Base-by-base conservation (phyloP, 2,797 vertebrate species). In the Parotocinclus haroldoi region DNA sequence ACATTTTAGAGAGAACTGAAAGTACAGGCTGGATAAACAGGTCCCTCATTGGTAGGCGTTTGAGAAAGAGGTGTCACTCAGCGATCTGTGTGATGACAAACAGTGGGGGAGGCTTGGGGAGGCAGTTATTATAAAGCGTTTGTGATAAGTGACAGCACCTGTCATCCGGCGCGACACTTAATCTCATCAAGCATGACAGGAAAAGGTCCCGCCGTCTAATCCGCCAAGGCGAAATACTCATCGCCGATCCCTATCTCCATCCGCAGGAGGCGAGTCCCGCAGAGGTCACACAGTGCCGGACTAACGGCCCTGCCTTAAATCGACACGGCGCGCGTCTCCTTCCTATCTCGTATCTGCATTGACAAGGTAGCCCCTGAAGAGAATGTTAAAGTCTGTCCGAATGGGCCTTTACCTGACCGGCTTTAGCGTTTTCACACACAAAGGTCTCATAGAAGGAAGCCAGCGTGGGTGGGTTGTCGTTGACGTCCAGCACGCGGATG, bases 381-480 rank as follows among this genome's bases (percentile, higher is more conserved):
- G 27, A 27, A 27, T 27, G 27, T 27, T 27, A 2, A 58, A 38
- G 3, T 46, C 52, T 66, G 45, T 58, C 45, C 48, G 49, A 52
- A 52, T 12, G 2, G n/a, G 53, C 55, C 39, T 73, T 75, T 88
- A 98, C 96, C 95, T 97, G 95, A 19, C 93, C 92, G 27, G 89
- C 87, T 81, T 93, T 96, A 54, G 92, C 92, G 57, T 91, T 95
- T 88, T 98, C 96, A 72, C 96, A 98, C 80, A 98, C 95, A 40
- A 91, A 95, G 7, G 94, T 95, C 81, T 97, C 95, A 0, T 98
- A 98, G 68, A 91, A 83, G 55, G 90, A 83, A 63, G 93, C 90
- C 64, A 98, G 94, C 50, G 89, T 89, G 7, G 96, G 96, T 36
- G 95, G 92, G 0, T 98, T 98, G 89, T 98, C 96, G 62, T 98